Conservation (phyloP, 2,888 invertebrate genomes). For the Kuschelorhynchus macadamiae region DNA sequence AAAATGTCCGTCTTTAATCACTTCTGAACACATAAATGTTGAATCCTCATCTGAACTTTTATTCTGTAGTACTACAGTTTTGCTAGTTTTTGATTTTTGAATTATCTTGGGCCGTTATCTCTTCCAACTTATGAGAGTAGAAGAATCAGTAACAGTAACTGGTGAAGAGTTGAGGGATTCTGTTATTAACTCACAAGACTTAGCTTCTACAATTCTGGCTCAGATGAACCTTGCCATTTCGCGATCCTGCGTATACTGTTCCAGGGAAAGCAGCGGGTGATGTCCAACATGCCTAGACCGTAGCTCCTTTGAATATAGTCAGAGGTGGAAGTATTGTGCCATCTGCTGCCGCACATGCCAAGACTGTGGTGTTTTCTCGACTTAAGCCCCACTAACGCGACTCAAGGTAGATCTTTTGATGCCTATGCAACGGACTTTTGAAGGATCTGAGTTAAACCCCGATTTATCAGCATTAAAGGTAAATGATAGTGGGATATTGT, state of each 20-base stretch:
- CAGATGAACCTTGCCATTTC: not conserved
- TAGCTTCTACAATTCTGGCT: not conserved
- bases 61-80: no score
- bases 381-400: not conserved
- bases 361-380: not conserved
- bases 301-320: constrained; percentile 2
- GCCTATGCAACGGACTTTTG: not conserved
- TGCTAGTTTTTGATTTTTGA: no score
- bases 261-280: no score
- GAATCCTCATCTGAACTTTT: not conserved
- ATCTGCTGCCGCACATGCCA: constrained; percentile 2
- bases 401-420: not conserved
- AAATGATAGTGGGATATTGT: not conserved
- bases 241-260: no score
- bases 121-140: not conserved
- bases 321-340: not conserved
- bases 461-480: not conserved
- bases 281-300: not conserved
- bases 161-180: no score
- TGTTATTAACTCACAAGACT: no score
- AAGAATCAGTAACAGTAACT: not conserved
- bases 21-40: not conserved
- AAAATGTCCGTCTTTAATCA: not conserved
- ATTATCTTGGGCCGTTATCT: no score
- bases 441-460: not conserved